Percentiles rank a stretch among this genome's conserved stretches.
Conservation (phyloP, 2,113 vertebrate genomes). For the Eudyptes chrysolophus region DNA sequence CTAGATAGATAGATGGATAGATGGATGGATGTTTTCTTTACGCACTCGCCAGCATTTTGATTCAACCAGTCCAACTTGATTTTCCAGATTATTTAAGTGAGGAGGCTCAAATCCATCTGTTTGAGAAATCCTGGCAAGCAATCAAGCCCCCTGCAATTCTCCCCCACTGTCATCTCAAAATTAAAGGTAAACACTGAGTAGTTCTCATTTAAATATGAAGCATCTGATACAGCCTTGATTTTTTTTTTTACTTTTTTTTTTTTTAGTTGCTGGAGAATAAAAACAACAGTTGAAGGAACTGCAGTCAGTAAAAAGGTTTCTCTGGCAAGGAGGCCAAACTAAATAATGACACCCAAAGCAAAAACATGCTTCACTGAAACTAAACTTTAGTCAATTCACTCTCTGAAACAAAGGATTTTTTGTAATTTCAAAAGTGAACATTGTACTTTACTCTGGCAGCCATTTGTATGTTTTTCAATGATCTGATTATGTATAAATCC, state of each 20-base stretch:
- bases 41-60: constrained; percentile 64
- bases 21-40: constrained; percentile 59
- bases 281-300: constrained; percentile 72
- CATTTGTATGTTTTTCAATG: constrained; percentile 78
- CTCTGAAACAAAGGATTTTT: constrained; percentile 80
- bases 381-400: constrained; percentile 77
- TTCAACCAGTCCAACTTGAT: constrained; percentile 75
- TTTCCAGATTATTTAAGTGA: constrained; percentile 78
- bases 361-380: constrained; percentile 82
- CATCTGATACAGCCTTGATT: constrained; percentile 56
- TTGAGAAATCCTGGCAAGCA: constrained; percentile 70
- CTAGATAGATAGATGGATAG: background rate
- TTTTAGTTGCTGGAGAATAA: constrained; percentile 65
- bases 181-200: constrained; percentile 71
- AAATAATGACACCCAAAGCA: constrained; percentile 85
- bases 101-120: constrained; percentile 69
- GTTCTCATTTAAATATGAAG: constrained; percentile 73
- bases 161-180: constrained; percentile 62
- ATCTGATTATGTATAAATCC: constrained; percentile 79
- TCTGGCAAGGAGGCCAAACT: constrained; percentile 75
- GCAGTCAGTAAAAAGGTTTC: constrained; percentile 73
- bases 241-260: background rate
- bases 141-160: constrained; percentile 63
- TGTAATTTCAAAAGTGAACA: constrained; percentile 82
- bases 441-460: constrained; percentile 78